Percentiles rank a stretch among this genome's conserved stretches.
Evolutionary conservation across 2,888 invertebrate species (phyloP).

Genomic region (Amphipoea oculea): DNA sequence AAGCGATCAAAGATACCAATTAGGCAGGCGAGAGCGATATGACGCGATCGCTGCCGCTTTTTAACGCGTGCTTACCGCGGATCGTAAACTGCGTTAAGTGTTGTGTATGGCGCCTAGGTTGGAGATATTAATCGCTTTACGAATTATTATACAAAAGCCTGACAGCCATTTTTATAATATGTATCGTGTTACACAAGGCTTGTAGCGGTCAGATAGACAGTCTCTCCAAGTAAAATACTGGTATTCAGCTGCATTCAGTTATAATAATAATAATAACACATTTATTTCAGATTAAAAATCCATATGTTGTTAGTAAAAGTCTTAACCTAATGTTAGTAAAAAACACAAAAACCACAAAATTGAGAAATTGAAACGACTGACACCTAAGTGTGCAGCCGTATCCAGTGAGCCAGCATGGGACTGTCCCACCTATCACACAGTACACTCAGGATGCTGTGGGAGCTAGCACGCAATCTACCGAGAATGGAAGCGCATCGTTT

Average conservation of each 20-base stretch:
- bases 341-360: no score
- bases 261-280: no score
- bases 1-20: constrained; percentile 81
- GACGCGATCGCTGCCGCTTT: constrained; percentile 71
- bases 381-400: no score
- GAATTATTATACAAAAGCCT: neutral
- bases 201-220: neutral
- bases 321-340: no score
- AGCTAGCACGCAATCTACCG: no score
- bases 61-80: constrained; percentile 78
- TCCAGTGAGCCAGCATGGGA: no score
- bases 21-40: constrained; percentile 68
- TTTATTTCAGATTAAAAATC: no score
- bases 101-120: constrained; percentile 42
- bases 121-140: constrained; percentile 4
- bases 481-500: no score
- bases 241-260: neutral
- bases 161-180: neutral
- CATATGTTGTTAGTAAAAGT: no score
- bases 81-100: constrained; percentile 71
- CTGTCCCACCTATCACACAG: no score
- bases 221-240: neutral
- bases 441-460: no score
- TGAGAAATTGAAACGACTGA: no score
- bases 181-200: neutral